Conservation (phyloP, 2,888 invertebrate species). For the Tromatobia lineatoria region DNA sequence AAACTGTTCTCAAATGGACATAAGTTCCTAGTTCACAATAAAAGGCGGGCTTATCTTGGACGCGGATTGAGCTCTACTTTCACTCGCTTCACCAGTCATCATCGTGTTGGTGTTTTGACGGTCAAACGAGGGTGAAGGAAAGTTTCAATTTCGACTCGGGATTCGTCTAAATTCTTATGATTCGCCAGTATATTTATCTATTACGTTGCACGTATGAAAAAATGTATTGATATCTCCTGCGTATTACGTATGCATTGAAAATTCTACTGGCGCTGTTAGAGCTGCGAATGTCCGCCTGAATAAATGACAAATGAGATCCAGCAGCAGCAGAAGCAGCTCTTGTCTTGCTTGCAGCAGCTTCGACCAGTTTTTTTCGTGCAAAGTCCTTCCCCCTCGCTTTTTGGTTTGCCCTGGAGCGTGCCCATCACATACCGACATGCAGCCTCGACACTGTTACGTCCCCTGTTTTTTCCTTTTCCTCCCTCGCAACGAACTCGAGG, state of each 20-base stretch:
- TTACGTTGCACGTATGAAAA: not conserved
- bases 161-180: not conserved
- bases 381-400: conserved; percentile 44
- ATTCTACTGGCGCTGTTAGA: not conserved
- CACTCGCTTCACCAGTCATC: too few relatives aligned
- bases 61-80: too few relatives aligned
- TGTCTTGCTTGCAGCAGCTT: not conserved
- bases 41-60: too few relatives aligned
- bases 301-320: conserved; percentile 46
- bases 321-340: conserved; percentile 8
- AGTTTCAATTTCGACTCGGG: too few relatives aligned
- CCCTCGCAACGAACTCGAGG: conserved; percentile 39
- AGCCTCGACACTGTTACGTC: conserved; percentile 28
- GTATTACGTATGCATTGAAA: not conserved
- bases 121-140: too few relatives aligned
- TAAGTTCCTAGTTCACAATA: too few relatives aligned
- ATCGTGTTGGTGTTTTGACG: too few relatives aligned
- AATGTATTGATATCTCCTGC: too few relatives aligned
- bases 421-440: conserved; percentile 19
- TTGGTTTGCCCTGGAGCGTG: conserved; percentile 39
- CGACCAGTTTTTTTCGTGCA: conserved; percentile 34
- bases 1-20: too few relatives aligned
- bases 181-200: not conserved
- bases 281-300: conserved; percentile 39
- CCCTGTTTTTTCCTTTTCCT: not conserved